Base-by-base conservation (phyloP, 2,888 invertebrate species). In the Pristionchus entomophagus region DNA sequence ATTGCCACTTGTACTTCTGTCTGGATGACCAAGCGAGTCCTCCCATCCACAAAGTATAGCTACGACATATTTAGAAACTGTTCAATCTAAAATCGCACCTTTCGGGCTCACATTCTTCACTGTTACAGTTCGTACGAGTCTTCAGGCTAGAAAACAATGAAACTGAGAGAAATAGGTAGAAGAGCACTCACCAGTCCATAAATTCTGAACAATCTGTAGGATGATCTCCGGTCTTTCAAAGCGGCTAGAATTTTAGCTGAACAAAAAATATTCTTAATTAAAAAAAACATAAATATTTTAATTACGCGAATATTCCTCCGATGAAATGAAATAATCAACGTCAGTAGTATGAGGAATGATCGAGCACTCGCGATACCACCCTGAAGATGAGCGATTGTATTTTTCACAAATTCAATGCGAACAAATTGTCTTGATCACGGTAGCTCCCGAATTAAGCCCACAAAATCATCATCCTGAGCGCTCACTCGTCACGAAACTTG, bases 291-390 rank as follows among this genome's bases (percentile, higher is more conserved):
- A 12, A 6, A 6, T 65, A 69, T 45, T 45, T 14, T 45, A 29
- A 10, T 45, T 29, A 78, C 78, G 78, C 8, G 78, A 78, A 78
- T 78, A 78, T 17, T 78, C 78, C 29, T 45, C 45, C 3, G 45
- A 49, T 2, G 26, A 49, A 26, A 78, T 45, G 78, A 78, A 78
- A 38, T 49, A 78, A 17, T 78, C 78, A 10, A 78, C 49, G 14
- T 78, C 78, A 4, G 78, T 78, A 14, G 78, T 78, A 49, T 78
- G 78, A 45, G 78, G 49, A 78, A 78, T 78, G 26, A 78, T 38
- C 2, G 78, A 78, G 78, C 78, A 78, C 17, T 78, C 78, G 6
- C 78, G 78, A 29, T 78, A 78, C 78, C 65, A 65, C 10, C 65
- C 65, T 65, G 32, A n/a, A n/a, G n/a, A n/a, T n/a, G n/a, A n/a